These are phyloP conservation scores for Clepsis dumicolana DNA, from an alignment of 2,888 invertebrate genomes.

Conservation along the genomic window DNA sequence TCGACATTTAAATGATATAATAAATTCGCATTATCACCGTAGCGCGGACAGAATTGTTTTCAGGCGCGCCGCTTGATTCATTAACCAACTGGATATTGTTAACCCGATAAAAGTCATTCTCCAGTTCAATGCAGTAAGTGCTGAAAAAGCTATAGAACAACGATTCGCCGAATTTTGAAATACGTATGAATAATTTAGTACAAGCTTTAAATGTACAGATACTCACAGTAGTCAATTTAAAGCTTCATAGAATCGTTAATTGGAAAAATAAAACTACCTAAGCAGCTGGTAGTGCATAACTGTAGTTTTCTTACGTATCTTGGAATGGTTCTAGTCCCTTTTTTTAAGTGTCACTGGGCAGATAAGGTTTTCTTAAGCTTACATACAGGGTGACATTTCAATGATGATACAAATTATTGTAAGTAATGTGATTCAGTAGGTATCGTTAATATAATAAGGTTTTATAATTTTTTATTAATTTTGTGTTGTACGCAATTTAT, in stretches of 20 bases:
- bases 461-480: too few species aligned
- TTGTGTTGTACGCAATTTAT: too few species aligned
- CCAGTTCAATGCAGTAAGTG: background rate
- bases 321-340: too few species aligned
- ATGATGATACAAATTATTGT: too few species aligned
- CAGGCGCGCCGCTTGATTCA: slow-evolving; percentile 72
- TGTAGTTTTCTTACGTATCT: too few species aligned
- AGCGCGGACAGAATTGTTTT: slow-evolving; percentile 77
- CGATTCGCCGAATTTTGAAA: background rate
- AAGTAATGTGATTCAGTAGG: too few species aligned
- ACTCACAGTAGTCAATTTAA: background rate
- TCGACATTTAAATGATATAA: slow-evolving; percentile 80
- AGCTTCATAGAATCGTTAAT: background rate
- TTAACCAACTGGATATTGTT: slow-evolving; percentile 70
- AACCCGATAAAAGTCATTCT: slow-evolving; percentile 56
- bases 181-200: background rate
- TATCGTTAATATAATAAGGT: too few species aligned
- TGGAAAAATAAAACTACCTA: background rate
- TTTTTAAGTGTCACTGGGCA: too few species aligned
- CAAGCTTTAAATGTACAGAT: background rate
- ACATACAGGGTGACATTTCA: too few species aligned
- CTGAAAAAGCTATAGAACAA: background rate
- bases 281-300: background rate
- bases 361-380: too few species aligned
- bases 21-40: slow-evolving; percentile 79